Percentiles rank a stretch among this genome's conserved stretches.
Evolutionary conservation across 2,797 vertebrate species (phyloP).

Genomic region (Rallus crepitans): DNA sequence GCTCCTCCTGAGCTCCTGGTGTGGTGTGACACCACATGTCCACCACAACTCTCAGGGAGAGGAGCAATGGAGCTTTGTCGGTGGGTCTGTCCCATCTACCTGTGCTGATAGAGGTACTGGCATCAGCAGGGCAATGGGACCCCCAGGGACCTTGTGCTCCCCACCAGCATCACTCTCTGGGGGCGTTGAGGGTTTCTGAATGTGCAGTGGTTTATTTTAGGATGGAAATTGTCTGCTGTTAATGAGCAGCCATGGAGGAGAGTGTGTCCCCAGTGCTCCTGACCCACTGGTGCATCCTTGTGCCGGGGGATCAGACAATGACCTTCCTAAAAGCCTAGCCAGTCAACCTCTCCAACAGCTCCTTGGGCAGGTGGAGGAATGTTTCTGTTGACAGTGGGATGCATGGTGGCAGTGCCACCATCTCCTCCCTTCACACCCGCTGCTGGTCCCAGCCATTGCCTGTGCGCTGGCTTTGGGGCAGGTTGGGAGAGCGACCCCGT

Average conservation of each 20-base stretch:
- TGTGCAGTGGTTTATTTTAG: background rate
- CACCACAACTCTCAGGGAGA: background rate
- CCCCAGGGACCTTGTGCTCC: rapidly evolving
- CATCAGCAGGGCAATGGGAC: rapidly evolving
- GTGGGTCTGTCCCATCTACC: background rate
- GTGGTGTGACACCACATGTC: rapidly evolving
- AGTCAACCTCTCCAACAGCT: rapidly evolving
- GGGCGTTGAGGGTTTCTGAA: background rate
- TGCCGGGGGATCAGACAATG: rapidly evolving
- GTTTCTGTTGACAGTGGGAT: background rate
- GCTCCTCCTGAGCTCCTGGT: background rate
- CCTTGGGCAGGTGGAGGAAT: background rate
- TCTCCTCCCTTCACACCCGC: background rate
- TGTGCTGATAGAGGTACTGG: rapidly evolving
- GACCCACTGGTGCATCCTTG: background rate
- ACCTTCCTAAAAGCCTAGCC: rapidly evolving
- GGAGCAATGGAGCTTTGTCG: background rate
- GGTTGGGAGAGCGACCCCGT: conserved; percentile 14
- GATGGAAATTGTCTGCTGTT: background rate
- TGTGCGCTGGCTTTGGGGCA: rapidly evolving
- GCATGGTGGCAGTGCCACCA: background rate
- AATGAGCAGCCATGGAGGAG: rapidly evolving
- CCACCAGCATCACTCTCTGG: rapidly evolving
- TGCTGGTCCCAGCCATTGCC: background rate
- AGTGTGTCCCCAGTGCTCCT: rapidly evolving